Evolutionary conservation across 2,797 vertebrate species (phyloP).

Genomic region (Eulemur albifrons): DNA sequence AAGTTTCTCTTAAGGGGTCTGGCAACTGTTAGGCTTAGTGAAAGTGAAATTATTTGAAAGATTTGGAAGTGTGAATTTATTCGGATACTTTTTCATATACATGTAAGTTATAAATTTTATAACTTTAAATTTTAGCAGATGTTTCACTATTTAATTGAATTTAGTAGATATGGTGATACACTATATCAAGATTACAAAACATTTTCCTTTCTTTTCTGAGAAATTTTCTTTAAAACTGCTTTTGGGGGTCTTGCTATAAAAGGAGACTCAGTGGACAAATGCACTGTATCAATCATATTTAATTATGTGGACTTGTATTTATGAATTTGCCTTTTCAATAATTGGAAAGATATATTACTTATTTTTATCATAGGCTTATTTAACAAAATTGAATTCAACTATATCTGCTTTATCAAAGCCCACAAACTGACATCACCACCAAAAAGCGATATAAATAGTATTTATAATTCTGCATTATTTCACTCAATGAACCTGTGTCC

Average conservation of each 20-base stretch:
- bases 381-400: not conserved
- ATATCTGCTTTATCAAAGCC: not conserved
- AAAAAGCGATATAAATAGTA: not conserved
- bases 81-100: not conserved
- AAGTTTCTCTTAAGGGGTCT: not conserved
- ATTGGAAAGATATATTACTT: not conserved
- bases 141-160: not conserved
- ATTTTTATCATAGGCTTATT: not conserved
- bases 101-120: not conserved
- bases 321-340: conserved; percentile 6
- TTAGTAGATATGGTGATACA: not conserved
- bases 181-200: not conserved
- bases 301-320: not conserved
- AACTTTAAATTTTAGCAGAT: not conserved
- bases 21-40: not conserved
- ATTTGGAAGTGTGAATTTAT: not conserved
- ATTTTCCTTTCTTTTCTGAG: not conserved
- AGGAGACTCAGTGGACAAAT: not conserved
- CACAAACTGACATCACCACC: not conserved
- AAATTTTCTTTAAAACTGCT: conserved; percentile 15
- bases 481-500: not conserved
- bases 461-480: not conserved
- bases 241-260: not conserved
- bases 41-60: conserved; percentile 27
- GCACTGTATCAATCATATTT: not conserved